These are phyloP conservation scores for Myotis brandtii DNA, from an alignment of 2,113 vertebrate species.

Conservation along the genomic window DNA sequence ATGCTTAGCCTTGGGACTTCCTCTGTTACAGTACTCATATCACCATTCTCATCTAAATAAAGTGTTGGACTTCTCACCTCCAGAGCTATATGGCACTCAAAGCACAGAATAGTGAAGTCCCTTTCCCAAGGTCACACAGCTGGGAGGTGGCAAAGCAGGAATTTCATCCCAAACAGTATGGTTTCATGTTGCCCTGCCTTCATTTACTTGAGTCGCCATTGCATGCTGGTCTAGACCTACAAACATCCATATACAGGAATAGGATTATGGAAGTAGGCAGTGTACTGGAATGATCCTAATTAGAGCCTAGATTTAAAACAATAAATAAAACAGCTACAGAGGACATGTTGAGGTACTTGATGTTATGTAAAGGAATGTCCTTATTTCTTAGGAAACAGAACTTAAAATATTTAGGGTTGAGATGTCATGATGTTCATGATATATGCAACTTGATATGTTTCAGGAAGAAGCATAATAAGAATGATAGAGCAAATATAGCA, in stretches of 20 bases:
- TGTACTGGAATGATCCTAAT: conserved; percentile 16
- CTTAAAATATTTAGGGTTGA: neutral
- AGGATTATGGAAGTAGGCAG: neutral
- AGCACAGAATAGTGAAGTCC: conserved; percentile 21
- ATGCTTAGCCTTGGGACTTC: neutral
- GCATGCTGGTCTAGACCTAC: neutral
- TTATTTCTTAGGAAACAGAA: neutral
- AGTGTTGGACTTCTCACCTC: neutral
- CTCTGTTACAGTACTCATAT: neutral
- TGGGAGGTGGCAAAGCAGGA: neutral
- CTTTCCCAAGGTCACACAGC: neutral
- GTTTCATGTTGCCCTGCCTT: neutral
- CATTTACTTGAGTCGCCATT: neutral
- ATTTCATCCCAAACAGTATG: neutral
- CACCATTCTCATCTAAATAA: neutral
- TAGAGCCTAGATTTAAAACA: conserved; percentile 27
- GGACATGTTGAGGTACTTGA: neutral
- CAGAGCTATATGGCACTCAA: neutral
- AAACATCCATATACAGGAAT: neutral
- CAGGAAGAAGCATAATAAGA: neutral
- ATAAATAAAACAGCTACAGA: conserved; percentile 15
- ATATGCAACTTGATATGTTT: conserved; percentile 24
- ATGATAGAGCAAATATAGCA: neutral
- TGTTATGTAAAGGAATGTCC: conserved; percentile 28
- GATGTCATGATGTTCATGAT: neutral